Conservation (phyloP, 2,797 vertebrate genomes). For the Lates japonicus region DNA sequence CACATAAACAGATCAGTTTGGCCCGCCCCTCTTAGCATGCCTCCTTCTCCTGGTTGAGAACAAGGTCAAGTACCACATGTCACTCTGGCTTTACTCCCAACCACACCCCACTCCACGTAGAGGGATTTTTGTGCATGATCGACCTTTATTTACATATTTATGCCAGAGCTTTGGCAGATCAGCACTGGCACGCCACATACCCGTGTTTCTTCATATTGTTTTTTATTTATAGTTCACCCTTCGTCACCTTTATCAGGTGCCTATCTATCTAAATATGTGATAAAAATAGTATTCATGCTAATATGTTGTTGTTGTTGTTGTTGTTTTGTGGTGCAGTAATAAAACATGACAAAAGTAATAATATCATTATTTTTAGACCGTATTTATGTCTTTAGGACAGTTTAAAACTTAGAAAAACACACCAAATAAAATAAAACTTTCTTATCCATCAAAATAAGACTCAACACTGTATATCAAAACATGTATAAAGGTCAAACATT, state of each 20-base stretch:
- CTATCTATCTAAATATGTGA: not conserved
- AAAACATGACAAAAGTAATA: not conserved
- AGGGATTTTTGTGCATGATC: slow-evolving; percentile 28
- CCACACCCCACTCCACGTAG: slow-evolving; percentile 61
- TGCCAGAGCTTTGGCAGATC: slow-evolving; percentile 17
- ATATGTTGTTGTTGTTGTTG: not conserved
- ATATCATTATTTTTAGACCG: not conserved
- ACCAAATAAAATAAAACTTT: slow-evolving; percentile 39
- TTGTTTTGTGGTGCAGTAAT: not conserved
- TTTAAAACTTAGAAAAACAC: slow-evolving; percentile 46
- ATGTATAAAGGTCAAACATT: slow-evolving; percentile 39
- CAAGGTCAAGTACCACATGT: not conserved
- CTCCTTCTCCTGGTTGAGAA: slow-evolving; percentile 45
- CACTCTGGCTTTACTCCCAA: not conserved
- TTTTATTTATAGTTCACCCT: not conserved
- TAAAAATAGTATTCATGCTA: not conserved
- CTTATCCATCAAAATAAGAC: slow-evolving; percentile 43
- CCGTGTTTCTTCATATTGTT: not conserved
- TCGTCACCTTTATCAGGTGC: not conserved
- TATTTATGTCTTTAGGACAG: slow-evolving; percentile 15
- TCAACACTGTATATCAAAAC: slow-evolving; percentile 36
- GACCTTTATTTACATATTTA: slow-evolving; percentile 20
- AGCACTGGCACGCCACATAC: slow-evolving; percentile 8
- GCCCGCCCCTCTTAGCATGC: slow-evolving; percentile 18
- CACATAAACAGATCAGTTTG: slow-evolving; percentile 28